Evolutionary conservation across 2,888 invertebrate genomes (phyloP).

Genomic region (Prosopocoilus inquinatus): DNA sequence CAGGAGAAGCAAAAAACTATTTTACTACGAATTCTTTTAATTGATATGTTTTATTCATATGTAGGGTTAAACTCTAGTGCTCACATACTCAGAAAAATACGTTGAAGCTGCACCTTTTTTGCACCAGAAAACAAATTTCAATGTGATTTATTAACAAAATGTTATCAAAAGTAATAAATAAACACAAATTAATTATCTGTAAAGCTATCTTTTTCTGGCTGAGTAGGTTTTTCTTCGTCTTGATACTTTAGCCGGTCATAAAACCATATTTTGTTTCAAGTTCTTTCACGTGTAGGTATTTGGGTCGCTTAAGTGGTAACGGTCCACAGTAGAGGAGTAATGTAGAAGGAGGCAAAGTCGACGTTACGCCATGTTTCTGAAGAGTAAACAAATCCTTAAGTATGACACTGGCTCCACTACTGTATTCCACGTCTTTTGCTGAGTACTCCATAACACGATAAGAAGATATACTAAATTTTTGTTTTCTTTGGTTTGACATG

Average conservation of each 20-base stretch:
- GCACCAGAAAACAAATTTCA: constrained; percentile 14
- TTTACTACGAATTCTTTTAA: no score
- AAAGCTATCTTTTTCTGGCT: constrained; percentile 20
- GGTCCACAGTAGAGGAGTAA: constrained; percentile 21
- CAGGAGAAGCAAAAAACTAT: no score
- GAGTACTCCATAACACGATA: constrained; percentile 21
- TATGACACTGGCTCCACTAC: constrained; percentile 21
- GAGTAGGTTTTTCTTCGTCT: constrained; percentile 15
- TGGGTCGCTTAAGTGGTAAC: constrained; percentile 17
- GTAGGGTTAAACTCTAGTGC: no score
- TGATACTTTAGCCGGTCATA: constrained; percentile 15
- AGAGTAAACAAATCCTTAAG: constrained; percentile 23
- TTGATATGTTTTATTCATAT: no score
- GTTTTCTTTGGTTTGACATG: constrained; percentile 7
- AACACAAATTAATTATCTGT: constrained; percentile 21
- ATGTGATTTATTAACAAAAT: constrained; percentile 14
- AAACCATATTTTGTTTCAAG: constrained; percentile 17
- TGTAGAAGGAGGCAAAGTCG: constrained; percentile 21
- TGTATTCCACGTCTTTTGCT: constrained; percentile 21
- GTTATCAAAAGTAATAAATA: constrained; percentile 19
- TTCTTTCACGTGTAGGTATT: constrained; percentile 17
- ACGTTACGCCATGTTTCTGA: constrained; percentile 22
- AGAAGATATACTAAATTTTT: constrained; percentile 20
- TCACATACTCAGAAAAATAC: no score
- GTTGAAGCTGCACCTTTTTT: constrained; percentile 9